Evolutionary conservation across 2,888 invertebrate species (phyloP), one percentile per base, ranked within the genome.

Genomic region (Drepanosiphum platanoidis): DNA sequence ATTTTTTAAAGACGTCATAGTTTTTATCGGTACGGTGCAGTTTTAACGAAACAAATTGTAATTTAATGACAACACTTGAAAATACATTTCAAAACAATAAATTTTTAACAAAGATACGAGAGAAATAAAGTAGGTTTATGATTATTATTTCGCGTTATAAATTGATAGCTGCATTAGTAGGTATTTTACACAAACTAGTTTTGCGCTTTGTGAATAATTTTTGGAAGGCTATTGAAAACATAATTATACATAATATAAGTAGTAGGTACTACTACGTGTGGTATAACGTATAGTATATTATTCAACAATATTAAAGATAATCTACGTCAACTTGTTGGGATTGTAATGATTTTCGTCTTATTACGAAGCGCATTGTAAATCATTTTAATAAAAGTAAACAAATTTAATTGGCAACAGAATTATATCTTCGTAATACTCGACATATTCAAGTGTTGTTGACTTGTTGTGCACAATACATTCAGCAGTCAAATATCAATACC

Each of bases 361-460:
- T 13, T 70, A 39, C 3, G 18, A 15, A 46, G 46, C 46, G 15
- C 52, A 52, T 52, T 52, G 52, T 22, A 22, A 52, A 18, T 1
- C 18, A 22, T 18, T 52, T 11, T 27, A 27, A 61, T 11, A 27
- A 61, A 61, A 15, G 61, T 22, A 61, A 61, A 61, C 61, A 61
- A 61, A 61, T 61, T 61, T 8, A 61, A 61, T 61, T 27, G 7
- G 27, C 61, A 11, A 61, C 27, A 27, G n/a, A 22, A 22, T 42
- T 64, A 78, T 78, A 78, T 64, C 39, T 42, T 78, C 39, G 39
- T 22, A 61, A 30, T 39, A 61, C 61, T 39, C 5, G 30, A n/a
- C n/a, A 39, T 72, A 46, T 78, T 78, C 64, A 64, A 78, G 64
- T 78, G 77, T 42, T 78, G 64, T 78, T 78, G 64, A 64, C 61